Evolutionary conservation across 1,140 invertebrate genomes (phyloP).

Genomic region (Monochamus saltuarius): DNA sequence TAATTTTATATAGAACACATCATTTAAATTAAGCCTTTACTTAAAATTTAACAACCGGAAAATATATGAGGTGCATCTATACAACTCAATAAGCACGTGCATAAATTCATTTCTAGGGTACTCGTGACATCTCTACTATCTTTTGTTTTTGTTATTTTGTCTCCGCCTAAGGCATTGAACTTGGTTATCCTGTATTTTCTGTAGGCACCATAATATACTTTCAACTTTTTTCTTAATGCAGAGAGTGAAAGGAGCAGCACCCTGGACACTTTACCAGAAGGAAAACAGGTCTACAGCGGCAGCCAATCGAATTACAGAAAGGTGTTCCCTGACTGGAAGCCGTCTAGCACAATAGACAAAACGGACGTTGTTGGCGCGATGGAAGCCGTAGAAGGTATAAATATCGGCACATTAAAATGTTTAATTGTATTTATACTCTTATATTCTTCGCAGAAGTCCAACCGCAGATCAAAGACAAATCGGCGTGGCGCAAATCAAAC

Average conservation of each 20-base stretch:
- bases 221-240: slow-evolving; percentile 43
- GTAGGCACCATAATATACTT: too few relatives aligned
- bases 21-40: too few relatives aligned
- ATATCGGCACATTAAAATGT: background rate
- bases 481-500: slow-evolving; percentile 73
- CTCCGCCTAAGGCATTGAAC: too few relatives aligned
- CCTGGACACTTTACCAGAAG: slow-evolving; percentile 72
- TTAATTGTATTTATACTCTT: background rate
- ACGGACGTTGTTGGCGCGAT: slow-evolving; percentile 80
- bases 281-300: slow-evolving; percentile 55
- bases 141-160: too few relatives aligned
- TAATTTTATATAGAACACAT: too few relatives aligned
- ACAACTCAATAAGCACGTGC: too few relatives aligned
- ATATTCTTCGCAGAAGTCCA: slow-evolving; percentile 63
- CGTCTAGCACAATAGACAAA: slow-evolving; percentile 72
- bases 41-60: too few relatives aligned
- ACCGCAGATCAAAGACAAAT: slow-evolving; percentile 73
- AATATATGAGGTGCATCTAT: too few relatives aligned
- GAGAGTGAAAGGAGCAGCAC: slow-evolving; percentile 72
- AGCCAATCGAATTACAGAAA: slow-evolving; percentile 58
- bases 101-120: too few relatives aligned
- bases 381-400: slow-evolving; percentile 80
- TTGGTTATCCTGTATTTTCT: too few relatives aligned
- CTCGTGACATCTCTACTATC: too few relatives aligned
- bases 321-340: slow-evolving; percentile 77